Conservation (phyloP, 2,113 vertebrate genomes). For the Pogonocichla stellata region DNA sequence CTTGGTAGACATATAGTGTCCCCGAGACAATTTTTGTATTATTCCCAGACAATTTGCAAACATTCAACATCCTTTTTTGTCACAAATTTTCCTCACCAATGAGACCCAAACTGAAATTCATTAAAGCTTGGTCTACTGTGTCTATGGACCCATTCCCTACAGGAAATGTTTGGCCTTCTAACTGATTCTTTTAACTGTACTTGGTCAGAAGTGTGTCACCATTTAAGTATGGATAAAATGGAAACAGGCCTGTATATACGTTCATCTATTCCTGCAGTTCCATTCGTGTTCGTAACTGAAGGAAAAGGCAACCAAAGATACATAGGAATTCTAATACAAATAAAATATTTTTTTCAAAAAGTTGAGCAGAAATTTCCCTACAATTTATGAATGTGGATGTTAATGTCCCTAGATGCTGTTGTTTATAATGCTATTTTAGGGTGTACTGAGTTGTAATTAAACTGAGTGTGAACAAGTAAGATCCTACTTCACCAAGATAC, state of each 20-base stretch:
- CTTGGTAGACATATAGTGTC: neutral
- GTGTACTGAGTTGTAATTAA: neutral
- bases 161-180: neutral
- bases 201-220: neutral
- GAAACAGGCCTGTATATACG: neutral
- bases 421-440: neutral
- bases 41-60: neutral
- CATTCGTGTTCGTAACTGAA: neutral
- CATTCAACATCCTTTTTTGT: neutral
- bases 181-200: neutral
- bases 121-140: neutral
- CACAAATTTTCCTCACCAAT: neutral
- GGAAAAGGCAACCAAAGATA: neutral
- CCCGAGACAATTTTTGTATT: neutral
- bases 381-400: neutral
- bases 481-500: neutral
- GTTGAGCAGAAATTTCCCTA: neutral
- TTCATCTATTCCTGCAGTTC: neutral
- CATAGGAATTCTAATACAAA: neutral
- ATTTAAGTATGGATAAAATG: neutral
- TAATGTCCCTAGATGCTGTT: neutral
- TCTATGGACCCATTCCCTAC: neutral
- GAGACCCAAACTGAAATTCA: neutral
- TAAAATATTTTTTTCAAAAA: neutral
- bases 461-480: neutral